A percentile compares a stretch with the other conserved stretches of the same genome.
These are phyloP conservation scores for Prosopocoilus inquinatus DNA, from an alignment of 2,888 invertebrate genomes.

Conservation along the genomic window DNA sequence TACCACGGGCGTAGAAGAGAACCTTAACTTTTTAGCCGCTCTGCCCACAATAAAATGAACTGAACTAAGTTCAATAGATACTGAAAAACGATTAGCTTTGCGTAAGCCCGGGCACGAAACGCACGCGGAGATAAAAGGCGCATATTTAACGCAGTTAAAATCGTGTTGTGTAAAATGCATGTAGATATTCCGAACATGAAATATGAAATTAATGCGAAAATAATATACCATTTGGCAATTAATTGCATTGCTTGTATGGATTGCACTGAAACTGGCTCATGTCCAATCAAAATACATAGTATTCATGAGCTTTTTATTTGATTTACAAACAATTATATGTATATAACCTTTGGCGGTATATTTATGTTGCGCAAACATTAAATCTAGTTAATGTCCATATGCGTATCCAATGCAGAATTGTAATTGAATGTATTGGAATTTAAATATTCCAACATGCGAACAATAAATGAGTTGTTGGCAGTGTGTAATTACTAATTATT, in stretches of 20 bases:
- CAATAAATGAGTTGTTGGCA: background rate
- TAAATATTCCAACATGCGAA: constrained; percentile 10
- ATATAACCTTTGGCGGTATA: constrained; percentile 17
- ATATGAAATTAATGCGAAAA: constrained; percentile 13
- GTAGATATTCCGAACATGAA: background rate
- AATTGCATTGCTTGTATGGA: constrained; percentile 17
- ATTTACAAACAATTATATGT: constrained; percentile 19
- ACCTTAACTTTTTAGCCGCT: constrained; percentile 8
- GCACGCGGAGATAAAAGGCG: no score
- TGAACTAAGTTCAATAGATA: no score
- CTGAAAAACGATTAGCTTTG: no score
- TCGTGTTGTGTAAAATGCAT: background rate
- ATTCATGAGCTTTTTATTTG: constrained; percentile 16
- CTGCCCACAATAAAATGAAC: no score
- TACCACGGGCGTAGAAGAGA: constrained; percentile 13
- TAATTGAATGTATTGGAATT: constrained; percentile 19
- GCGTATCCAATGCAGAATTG: constrained; percentile 2
- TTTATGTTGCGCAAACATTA: constrained; percentile 16
- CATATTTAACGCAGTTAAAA: background rate
- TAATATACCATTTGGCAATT: constrained; percentile 12
- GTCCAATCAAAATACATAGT: constrained; percentile 8
- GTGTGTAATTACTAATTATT: constrained; percentile 1
- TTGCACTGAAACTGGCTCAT: constrained; percentile 5
- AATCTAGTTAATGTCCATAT: constrained; percentile 12
- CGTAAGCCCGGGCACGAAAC: no score